These are phyloP conservation scores for Eurystomus glaucurus DNA, from an alignment of 2,797 vertebrate species.

Conservation along the genomic window DNA sequence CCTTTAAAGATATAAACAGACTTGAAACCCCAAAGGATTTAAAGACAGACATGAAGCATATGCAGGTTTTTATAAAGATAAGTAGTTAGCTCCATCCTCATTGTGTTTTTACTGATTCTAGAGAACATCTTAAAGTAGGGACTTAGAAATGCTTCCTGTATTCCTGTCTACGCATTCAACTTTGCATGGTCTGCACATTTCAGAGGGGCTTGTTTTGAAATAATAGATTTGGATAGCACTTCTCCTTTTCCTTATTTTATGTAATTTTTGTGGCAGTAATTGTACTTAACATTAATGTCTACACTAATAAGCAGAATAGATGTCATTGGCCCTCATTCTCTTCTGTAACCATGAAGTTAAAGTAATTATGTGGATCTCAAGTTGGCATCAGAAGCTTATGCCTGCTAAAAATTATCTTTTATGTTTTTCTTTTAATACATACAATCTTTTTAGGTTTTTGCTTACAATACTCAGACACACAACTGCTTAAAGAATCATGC, in stretches of 20 bases:
- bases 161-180: neutral
- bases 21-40: conserved; percentile 6
- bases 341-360: neutral
- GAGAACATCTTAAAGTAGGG: neutral
- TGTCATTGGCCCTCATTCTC: neutral
- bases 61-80: conserved; percentile 5
- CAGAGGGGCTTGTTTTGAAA: neutral
- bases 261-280: neutral
- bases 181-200: neutral
- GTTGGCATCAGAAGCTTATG: neutral
- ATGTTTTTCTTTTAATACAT: neutral
- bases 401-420: neutral
- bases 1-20: neutral
- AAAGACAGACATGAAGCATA: neutral
- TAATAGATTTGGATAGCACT: neutral
- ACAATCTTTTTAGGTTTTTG: neutral
- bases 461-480: neutral
- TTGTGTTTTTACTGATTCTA: conserved; percentile 38
- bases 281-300: neutral
- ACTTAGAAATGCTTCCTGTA: conserved; percentile 21
- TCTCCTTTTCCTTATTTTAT: neutral
- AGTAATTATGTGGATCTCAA: neutral
- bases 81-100: neutral
- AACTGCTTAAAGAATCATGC: neutral
- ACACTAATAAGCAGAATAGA: neutral